These are phyloP conservation scores for Lycophotia porphyrea DNA, from an alignment of 2,888 invertebrate species.

Conservation along the genomic window DNA sequence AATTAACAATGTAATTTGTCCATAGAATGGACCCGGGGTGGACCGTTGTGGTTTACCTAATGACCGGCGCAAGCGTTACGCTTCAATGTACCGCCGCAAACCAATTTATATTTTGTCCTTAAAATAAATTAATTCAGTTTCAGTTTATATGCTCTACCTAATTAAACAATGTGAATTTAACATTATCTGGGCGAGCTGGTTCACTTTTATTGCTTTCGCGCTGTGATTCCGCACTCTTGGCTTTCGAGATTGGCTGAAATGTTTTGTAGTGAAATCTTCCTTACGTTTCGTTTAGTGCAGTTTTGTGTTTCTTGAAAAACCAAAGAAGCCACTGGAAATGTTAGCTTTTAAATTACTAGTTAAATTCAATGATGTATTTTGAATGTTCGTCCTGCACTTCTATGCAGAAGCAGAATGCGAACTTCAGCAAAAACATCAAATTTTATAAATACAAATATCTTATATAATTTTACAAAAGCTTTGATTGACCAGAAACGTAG, in stretches of 20 bases:
- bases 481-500: not conserved
- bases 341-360: too few relatives aligned
- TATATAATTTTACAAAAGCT: not conserved
- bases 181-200: slow-evolving; percentile 29
- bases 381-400: not conserved
- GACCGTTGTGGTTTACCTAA: slow-evolving; percentile 73
- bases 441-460: not conserved
- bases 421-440: not conserved
- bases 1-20: slow-evolving; percentile 77
- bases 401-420: not conserved
- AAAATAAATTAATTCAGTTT: slow-evolving; percentile 67
- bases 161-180: slow-evolving; percentile 51
- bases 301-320: not conserved
- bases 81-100: slow-evolving; percentile 71
- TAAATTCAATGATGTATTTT: not conserved
- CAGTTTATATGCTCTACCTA: slow-evolving; percentile 50
- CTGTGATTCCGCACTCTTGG: not conserved
- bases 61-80: slow-evolving; percentile 70
- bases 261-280: not conserved
- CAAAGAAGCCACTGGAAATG: not conserved
- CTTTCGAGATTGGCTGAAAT: slow-evolving; percentile 6
- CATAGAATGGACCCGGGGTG: slow-evolving; percentile 65
- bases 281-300: not conserved
- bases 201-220: slow-evolving; percentile 23
- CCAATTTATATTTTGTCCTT: slow-evolving; percentile 72